Evolutionary conservation across 2,113 vertebrate species (phyloP).

Genomic region (Arvicanthis niloticus): DNA sequence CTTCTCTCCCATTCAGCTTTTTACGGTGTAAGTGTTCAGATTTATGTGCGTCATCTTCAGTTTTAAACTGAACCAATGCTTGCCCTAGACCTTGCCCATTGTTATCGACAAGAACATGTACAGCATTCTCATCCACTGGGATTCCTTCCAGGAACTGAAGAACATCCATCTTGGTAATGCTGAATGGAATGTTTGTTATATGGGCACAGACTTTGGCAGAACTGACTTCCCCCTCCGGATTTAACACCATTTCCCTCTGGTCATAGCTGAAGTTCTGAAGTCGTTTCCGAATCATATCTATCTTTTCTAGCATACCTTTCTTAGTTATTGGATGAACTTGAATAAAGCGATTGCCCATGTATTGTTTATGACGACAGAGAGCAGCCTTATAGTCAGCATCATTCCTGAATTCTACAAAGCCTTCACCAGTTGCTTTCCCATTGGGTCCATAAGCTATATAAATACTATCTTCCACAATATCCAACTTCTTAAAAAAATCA

Average conservation of each 20-base stretch:
- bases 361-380: conserved; percentile 97
- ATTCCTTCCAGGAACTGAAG: conserved; percentile 96
- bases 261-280: conserved; percentile 93
- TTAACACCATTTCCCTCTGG: conserved; percentile 91
- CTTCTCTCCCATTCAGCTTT: conserved; percentile 97
- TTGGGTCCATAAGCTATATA: conserved; percentile 98
- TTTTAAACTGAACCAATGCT: conserved; percentile 95
- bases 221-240: conserved; percentile 88
- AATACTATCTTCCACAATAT: conserved; percentile 97
- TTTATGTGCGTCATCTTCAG: conserved; percentile 97
- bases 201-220: conserved; percentile 93
- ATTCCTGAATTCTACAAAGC: conserved; percentile 97
- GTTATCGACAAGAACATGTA: conserved; percentile 95
- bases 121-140: conserved; percentile 93
- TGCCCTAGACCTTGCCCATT: conserved; percentile 97
- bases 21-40: conserved; percentile 97
- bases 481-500: conserved; percentile 98
- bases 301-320: conserved; percentile 98
- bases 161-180: conserved; percentile 96
- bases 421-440: conserved; percentile 97
- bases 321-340: conserved; percentile 98
- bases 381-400: conserved; percentile 96
- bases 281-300: conserved; percentile 95
- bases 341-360: conserved; percentile 98
- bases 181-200: conserved; percentile 98